Evolutionary conservation across 1,140 invertebrate species (phyloP), one percentile per base, ranked within the genome.

Genomic region (Euglossa dilemma): DNA sequence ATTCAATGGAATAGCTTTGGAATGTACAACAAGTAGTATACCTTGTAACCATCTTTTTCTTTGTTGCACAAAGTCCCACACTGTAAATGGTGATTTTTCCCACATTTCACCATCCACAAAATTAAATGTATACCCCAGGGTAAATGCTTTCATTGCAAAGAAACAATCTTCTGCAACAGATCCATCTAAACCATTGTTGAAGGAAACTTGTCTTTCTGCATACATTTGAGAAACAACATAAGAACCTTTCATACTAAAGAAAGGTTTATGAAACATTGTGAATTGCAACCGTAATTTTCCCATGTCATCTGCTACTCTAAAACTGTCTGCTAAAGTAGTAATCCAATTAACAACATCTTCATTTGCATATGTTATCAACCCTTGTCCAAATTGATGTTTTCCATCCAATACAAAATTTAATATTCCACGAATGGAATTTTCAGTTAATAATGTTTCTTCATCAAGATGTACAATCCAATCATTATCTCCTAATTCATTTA

Each of bases 401-500:
- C 98, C 98, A 94, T 99, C 98, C 64, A 97, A 94, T 36, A 99
- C 98, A 96, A 99, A 99, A 92, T 99, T 99, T 23, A 99, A 94
- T 88, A 99, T 98, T 18, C 99, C 99, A 57, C 96, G 95, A 72
- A 98, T 96, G 36, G 98, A 97, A 93, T 99, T 98, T 91, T 98
- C 98, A 7, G 99, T 99, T 2, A 99, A 94, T 52, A 99, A 93
- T 0, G 99, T 99, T 94, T 99, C 99, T 95, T 99, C 99, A 93
- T 99, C 99, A 25, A 99, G 95, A 95, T 99, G 99, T 4, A 99
- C 98, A 90, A 99, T 98, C 98, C 98, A 99, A 93, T 99, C 99
- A 85, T 96, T 97, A 90, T 99, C 98, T 28, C 96, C 96, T 20
- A 99, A 93, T 85, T 98, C 96, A 93, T 99, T 99, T 2, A 98